Evolutionary conservation across 2,113 vertebrate species (phyloP).

Genomic region (Struthio camelus): DNA sequence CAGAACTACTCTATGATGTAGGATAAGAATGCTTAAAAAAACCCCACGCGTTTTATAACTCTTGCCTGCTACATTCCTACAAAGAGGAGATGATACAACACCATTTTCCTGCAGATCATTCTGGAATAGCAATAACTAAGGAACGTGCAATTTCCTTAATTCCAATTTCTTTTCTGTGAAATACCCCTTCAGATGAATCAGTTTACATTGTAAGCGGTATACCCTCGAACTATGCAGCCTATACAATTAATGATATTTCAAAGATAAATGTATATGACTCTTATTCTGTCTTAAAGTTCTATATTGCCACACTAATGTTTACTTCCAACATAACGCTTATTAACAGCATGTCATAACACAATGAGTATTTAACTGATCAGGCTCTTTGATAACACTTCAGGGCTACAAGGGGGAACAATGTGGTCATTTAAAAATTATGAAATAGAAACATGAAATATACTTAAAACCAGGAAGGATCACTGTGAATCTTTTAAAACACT

Average conservation of each 20-base stretch:
- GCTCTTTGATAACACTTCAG: not conserved
- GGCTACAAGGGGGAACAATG: not conserved
- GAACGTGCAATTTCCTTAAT: constrained; percentile 6
- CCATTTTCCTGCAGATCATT: not conserved
- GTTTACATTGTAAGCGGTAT: not conserved
- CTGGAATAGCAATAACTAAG: not conserved
- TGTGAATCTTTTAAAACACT: not conserved
- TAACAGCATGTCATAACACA: not conserved
- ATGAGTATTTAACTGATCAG: not conserved
- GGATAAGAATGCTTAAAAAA: not conserved
- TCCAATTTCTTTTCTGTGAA: not conserved
- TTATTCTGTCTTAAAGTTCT: not conserved
- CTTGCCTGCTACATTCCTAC: not conserved
- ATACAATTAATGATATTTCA: not conserved
- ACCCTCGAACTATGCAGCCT: not conserved
- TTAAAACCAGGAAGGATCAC: not conserved
- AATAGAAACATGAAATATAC: not conserved
- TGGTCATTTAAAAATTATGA: not conserved
- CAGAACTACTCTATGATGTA: not conserved
- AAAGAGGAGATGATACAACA: not conserved
- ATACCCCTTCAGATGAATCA: not conserved
- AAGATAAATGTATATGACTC: not conserved
- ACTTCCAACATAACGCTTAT: not conserved
- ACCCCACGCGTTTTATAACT: not conserved
- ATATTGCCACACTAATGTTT: not conserved